These are phyloP conservation scores for Drosophila diplacantha DNA, from an alignment of 2,888 invertebrate genomes.

Conservation along the genomic window DNA sequence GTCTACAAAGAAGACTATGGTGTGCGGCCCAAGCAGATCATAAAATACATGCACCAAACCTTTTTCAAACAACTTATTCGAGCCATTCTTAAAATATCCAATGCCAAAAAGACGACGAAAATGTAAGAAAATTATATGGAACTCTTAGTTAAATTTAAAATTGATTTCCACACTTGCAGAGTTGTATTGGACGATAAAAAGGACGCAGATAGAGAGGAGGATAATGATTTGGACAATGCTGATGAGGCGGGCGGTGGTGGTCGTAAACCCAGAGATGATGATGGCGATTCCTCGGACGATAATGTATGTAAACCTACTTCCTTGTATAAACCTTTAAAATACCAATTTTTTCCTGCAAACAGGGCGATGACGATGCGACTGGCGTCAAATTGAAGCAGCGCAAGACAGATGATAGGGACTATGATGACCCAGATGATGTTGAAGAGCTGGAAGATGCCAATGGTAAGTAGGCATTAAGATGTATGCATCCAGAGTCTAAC, in stretches of 20 bases:
- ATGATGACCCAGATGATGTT: slow-evolving; percentile 82
- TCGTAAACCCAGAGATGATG: slow-evolving; percentile 64
- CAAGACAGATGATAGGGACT: slow-evolving; percentile 82
- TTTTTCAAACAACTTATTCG: slow-evolving; percentile 85
- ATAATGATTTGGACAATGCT: slow-evolving; percentile 74
- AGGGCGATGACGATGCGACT: slow-evolving; percentile 77
- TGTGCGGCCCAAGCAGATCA: slow-evolving; percentile 84
- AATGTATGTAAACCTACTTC: slow-evolving; percentile 53
- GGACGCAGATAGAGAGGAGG: slow-evolving; percentile 67
- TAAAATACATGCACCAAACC: slow-evolving; percentile 85
- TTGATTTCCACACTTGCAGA: slow-evolving; percentile 50
- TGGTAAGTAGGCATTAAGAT: slow-evolving; percentile 45
- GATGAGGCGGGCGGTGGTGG: slow-evolving; percentile 61
- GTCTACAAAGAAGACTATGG: slow-evolving; percentile 86
- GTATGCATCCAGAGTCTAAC: rapidly evolving
- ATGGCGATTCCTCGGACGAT: slow-evolving; percentile 77
- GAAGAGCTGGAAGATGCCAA: slow-evolving; percentile 79
- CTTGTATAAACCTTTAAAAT: slow-evolving; percentile 27
- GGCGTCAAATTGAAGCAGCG: slow-evolving; percentile 80
- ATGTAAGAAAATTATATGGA: slow-evolving; percentile 53
- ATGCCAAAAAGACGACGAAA: slow-evolving; percentile 75
- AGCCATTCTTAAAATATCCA: slow-evolving; percentile 81
- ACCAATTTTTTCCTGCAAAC: background rate
- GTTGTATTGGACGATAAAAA: slow-evolving; percentile 78
- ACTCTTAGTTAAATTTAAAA: background rate